These are phyloP conservation scores for Gorsachius goisagi DNA, from an alignment of 2,113 vertebrate species.

Conservation along the genomic window DNA sequence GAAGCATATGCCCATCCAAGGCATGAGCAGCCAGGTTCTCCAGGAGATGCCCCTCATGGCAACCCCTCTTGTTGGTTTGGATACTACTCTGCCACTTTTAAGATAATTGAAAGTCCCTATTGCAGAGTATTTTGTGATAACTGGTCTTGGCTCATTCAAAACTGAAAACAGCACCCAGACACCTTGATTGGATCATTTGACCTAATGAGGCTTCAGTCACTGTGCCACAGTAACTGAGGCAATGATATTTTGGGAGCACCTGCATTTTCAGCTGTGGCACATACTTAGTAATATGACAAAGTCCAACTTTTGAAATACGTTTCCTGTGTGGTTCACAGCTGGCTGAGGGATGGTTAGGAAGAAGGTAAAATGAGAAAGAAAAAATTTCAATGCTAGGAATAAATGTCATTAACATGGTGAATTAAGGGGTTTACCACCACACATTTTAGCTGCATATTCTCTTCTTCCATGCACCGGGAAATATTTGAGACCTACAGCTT, in stretches of 20 bases:
- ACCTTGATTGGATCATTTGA: background rate
- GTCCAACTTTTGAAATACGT: background rate
- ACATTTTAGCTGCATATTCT: background rate
- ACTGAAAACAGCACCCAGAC: background rate
- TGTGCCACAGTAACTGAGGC: background rate
- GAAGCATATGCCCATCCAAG: rapidly evolving
- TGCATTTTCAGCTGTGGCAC: background rate
- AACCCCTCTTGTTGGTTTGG: background rate
- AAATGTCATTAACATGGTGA: background rate
- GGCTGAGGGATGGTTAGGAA: background rate
- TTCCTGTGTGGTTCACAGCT: background rate
- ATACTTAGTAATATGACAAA: background rate
- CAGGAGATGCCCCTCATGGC: background rate
- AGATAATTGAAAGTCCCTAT: background rate
- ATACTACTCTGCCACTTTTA: background rate
- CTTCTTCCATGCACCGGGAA: background rate
- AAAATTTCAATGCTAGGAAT: background rate
- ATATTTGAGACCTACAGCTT: background rate
- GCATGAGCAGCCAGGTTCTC: background rate
- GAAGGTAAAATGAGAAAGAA: background rate
- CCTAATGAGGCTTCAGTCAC: background rate
- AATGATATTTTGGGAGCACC: background rate
- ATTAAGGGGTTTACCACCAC: background rate
- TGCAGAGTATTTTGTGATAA: background rate
- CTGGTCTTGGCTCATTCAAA: background rate